Percentiles rank a stretch among this genome's conserved stretches.
phyloP scores from a whole-genome alignment of 2,113 vertebrate genomes.

The Neolamprologus sp. region DNA sequence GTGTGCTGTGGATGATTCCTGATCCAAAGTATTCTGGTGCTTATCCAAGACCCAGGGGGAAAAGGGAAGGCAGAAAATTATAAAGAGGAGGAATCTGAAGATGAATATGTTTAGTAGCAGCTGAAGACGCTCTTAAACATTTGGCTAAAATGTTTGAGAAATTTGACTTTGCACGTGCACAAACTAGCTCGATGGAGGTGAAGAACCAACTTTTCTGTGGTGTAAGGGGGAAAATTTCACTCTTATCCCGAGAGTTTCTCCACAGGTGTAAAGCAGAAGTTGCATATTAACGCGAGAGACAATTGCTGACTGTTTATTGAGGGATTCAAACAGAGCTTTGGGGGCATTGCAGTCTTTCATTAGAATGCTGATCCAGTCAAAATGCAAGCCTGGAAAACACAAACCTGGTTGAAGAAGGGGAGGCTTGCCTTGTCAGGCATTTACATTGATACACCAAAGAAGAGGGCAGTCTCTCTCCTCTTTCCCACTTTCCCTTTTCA shows the following conservation, averaged over 20 bases:
- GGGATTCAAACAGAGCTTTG: conserved; percentile 37
- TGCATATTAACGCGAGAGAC: conserved; percentile 43
- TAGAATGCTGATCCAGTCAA: conserved; percentile 61
- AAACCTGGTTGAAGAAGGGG: conserved; percentile 40
- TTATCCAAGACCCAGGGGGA: neutral
- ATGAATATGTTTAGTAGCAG: conserved; percentile 2
- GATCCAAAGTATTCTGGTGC: conserved; percentile 34
- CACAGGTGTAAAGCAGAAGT: conserved; percentile 38
- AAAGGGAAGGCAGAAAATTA: conserved; percentile 6
- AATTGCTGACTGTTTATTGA: conserved; percentile 46
- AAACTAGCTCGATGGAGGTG: neutral
- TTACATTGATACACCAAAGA: conserved; percentile 56
- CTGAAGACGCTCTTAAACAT: neutral
- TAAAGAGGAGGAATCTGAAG: neutral
- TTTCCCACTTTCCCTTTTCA: neutral
- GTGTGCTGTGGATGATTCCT: conserved; percentile 9
- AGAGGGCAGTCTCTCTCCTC: conserved; percentile 29
- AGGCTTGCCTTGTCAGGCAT: conserved; percentile 64
- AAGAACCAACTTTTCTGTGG: neutral
- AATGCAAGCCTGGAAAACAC: conserved; percentile 45
- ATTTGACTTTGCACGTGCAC: neutral
- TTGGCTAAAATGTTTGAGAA: neutral
- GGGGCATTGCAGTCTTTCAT: conserved; percentile 48
- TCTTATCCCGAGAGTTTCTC: neutral
- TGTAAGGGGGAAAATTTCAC: neutral